A percentile compares a stretch with the other conserved stretches of the same genome.
Conservation (phyloP, 2,797 vertebrate species). For the Benthosema pterotum region DNA sequence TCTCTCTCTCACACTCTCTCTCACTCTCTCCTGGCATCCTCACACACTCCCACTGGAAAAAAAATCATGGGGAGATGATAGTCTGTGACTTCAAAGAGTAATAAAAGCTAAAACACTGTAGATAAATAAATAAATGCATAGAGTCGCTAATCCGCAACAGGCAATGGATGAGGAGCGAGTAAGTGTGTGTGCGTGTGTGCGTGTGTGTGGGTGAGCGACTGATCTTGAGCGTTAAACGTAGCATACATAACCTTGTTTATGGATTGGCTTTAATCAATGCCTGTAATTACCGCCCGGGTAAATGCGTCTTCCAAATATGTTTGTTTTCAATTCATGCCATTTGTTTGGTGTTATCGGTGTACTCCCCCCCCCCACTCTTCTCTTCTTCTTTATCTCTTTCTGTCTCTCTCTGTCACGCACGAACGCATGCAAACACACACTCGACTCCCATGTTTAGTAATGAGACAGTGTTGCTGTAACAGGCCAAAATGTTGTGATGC, state of each 20-base stretch:
- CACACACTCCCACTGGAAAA: conserved; percentile 39
- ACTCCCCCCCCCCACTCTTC: neutral
- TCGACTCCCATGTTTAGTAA: too few species aligned
- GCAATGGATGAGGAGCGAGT: conserved; percentile 25
- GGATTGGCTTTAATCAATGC: conserved; percentile 38
- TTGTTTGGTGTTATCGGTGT: conserved; percentile 11
- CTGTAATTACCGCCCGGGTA: conserved; percentile 44
- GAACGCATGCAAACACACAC: neutral
- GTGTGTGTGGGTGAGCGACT: conserved; percentile 6
- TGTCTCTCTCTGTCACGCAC: neutral
- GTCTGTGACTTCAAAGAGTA: conserved; percentile 48
- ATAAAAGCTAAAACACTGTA: conserved; percentile 43
- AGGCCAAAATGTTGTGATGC: too few species aligned
- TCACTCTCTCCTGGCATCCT: conserved; percentile 50
- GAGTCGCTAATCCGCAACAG: conserved; percentile 45
- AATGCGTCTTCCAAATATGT: conserved; percentile 41
- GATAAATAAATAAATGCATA: conserved; percentile 43
- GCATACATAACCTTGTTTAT: conserved; percentile 26
- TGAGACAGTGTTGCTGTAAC: too few species aligned
- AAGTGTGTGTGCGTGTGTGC: neutral
- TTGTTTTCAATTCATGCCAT: conserved; percentile 40
- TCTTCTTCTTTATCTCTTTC: too few species aligned
- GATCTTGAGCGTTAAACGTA: conserved; percentile 36
- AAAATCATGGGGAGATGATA: too few species aligned
- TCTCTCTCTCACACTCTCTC: too few species aligned